Evolutionary conservation across 2,113 vertebrate genomes (phyloP), one percentile per base, ranked within the genome.

Genomic region (Felis catus): DNA sequence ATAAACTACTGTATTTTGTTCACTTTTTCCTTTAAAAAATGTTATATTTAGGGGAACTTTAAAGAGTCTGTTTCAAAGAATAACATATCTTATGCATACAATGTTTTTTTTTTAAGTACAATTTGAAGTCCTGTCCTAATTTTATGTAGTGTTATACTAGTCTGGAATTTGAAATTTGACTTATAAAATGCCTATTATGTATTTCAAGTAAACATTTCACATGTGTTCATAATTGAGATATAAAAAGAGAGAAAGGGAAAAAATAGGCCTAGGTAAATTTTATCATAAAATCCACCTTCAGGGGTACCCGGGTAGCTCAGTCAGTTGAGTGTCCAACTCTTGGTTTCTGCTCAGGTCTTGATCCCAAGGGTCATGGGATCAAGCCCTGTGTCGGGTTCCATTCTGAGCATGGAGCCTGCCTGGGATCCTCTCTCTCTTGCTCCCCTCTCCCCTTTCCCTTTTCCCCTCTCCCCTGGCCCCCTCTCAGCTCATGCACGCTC

Each of bases 141-240:
- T 83, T 53, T 53, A 65, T n/a, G 58, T 39, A 76, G 11, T 90
- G 4, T 73, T 89, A 91, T 96, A 23, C 10, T 86, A 82, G 29
- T 85, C 82, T 97, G 21, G 13, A 94, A 94, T 94, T 82, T 94
- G 48, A 85, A 82, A 73, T 89, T 80, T 88, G 18, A 84, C 86
- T 96, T 74, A 63, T 73, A 74, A 89, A 73, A 66, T 66, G 82
- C 10, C 16, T 89, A 66, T 61, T 19, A 63, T 63, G 12, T 55
- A 53, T 90, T 97, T 95, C 76, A 90, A 25, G 41, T 87, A 83
- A 95, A 83, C 29, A 41, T 85, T 92, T 88, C 70, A 92, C 12
- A 36, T 7, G 80, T 15, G 21, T 78, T 93, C 2, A 16, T 96
- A 58, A 94, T 19, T 76, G 66, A 91, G 95, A 84, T 80, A 76